These are phyloP conservation scores for Aspidoscelis tigris DNA, from an alignment of 2,113 vertebrate genomes.

Conservation along the genomic window DNA sequence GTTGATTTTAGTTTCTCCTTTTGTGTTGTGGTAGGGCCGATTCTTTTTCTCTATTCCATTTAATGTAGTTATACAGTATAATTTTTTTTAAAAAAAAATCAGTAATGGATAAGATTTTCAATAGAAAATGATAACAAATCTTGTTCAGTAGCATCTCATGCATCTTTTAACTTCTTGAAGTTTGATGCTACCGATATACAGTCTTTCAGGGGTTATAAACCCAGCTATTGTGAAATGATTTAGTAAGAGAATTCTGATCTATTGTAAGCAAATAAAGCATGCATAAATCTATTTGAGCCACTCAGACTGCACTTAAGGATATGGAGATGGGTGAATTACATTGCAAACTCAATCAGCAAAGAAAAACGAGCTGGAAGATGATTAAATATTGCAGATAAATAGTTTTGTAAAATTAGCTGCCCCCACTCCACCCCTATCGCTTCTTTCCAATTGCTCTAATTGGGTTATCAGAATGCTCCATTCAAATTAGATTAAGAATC, in stretches of 20 bases:
- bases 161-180: conserved; percentile 36
- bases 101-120: conserved; percentile 15
- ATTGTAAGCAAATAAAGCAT: conserved; percentile 47
- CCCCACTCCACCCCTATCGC: conserved; percentile 7
- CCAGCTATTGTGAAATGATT: conserved; percentile 41
- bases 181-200: conserved; percentile 25
- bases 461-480: conserved; percentile 10
- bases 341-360: conserved; percentile 24
- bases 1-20: background rate
- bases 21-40: background rate
- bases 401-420: conserved; percentile 45
- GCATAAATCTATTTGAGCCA: conserved; percentile 54
- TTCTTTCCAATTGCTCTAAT: conserved; percentile 32
- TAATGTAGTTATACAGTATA: background rate
- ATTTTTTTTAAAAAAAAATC: background rate
- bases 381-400: conserved; percentile 35
- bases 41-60: no score
- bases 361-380: conserved; percentile 51
- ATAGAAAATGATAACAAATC: conserved; percentile 15
- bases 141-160: background rate
- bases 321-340: conserved; percentile 60
- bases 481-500: conserved; percentile 32
- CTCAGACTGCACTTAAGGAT: conserved; percentile 47
- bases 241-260: conserved; percentile 51
- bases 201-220: conserved; percentile 39